A percentile compares a stretch with the other conserved stretches of the same genome.
Evolutionary conservation across 2,888 invertebrate species (phyloP).

Genomic region (Lottia scabra): DNA sequence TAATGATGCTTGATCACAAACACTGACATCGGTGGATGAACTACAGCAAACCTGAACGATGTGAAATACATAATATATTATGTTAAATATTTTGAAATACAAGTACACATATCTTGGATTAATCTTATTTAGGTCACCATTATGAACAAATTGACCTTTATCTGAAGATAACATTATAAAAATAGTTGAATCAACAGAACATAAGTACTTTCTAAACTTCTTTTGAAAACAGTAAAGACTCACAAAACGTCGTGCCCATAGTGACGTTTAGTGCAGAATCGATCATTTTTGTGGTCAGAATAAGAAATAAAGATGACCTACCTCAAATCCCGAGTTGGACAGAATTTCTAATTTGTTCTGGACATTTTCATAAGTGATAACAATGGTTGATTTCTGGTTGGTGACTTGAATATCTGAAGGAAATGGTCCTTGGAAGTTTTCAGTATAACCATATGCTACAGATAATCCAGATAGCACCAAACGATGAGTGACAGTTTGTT

Average conservation of each 20-base stretch:
- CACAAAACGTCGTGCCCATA: too few species aligned
- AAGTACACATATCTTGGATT: too few species aligned
- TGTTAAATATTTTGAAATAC: too few species aligned
- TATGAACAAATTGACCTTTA: too few species aligned
- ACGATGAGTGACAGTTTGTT: not conserved
- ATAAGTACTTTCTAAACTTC: too few species aligned
- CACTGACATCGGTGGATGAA: not conserved
- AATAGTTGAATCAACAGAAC: too few species aligned
- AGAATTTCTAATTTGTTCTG: not conserved
- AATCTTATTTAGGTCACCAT: too few species aligned
- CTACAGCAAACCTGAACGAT: not conserved
- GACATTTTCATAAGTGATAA: not conserved
- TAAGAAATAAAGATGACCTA: not conserved
- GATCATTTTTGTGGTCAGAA: too few species aligned
- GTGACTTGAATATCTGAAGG: not conserved
- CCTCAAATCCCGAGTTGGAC: not conserved
- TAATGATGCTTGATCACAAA: not conserved
- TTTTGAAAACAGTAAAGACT: too few species aligned
- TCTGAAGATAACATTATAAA: too few species aligned
- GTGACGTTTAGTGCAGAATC: too few species aligned
- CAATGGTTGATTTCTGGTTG: not conserved
- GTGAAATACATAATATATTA: too few species aligned
- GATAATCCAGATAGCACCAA: not conserved
- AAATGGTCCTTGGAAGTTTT: not conserved
- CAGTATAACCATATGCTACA: not conserved